Percentiles rank a stretch among this genome's conserved stretches.
These are phyloP conservation scores for Vultur gryphus DNA, from an alignment of 2,797 vertebrate species.

Conservation along the genomic window DNA sequence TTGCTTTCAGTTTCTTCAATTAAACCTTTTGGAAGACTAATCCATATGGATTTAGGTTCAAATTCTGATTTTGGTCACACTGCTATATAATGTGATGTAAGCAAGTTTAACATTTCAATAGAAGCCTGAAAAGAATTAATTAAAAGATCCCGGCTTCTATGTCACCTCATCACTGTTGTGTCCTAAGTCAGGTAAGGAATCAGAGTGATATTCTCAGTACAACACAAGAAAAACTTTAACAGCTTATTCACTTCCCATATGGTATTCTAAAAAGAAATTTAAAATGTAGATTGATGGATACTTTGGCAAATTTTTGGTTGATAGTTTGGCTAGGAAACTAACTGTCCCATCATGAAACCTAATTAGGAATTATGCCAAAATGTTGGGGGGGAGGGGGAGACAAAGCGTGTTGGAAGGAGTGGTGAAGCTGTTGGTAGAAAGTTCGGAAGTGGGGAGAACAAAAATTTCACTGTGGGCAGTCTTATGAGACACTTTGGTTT, in stretches of 20 bases:
- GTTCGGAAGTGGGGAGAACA: neutral
- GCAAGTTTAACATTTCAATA: neutral
- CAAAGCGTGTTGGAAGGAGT: neutral
- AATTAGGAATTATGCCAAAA: neutral
- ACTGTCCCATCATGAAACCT: neutral
- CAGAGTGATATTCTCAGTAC: neutral
- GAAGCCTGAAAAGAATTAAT: neutral
- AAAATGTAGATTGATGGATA: neutral
- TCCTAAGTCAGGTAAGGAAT: neutral
- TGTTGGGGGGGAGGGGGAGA: fast-evolving
- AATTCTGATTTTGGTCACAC: neutral
- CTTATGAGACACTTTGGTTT: neutral
- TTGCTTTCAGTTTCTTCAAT: neutral
- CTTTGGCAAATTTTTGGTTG: neutral
- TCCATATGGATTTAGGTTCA: neutral
- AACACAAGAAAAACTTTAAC: neutral
- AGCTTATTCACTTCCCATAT: neutral
- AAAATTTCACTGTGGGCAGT: neutral
- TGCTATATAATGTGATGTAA: neutral
- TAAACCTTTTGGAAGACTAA: neutral
- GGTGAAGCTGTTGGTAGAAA: neutral
- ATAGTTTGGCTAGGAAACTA: neutral
- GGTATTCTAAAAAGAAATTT: neutral
- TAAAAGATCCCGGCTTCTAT: neutral
- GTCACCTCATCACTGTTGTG: neutral